Evolutionary conservation across 1,140 invertebrate species (phyloP), one percentile per base, ranked within the genome.

Genomic region (Ips nitidus): DNA sequence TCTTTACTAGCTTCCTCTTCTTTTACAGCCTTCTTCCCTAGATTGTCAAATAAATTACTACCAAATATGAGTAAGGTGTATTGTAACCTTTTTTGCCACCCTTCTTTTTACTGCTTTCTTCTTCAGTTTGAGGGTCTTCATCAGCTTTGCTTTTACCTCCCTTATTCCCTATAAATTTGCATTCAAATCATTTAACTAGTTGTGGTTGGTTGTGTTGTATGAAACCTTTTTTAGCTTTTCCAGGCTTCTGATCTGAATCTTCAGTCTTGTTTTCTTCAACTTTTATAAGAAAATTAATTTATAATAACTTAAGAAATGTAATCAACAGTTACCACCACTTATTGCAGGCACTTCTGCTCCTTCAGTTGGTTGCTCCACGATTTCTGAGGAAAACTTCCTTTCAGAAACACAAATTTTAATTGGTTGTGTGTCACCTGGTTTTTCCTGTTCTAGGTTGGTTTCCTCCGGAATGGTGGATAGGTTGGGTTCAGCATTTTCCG

Each of bases 371-470:
- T 41, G 52, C 52, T 66, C 53, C 43, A 57, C 69, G 37, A n/a
- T 37, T 70, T 67, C 70, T 22, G 22, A 22, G 22, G 22, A 22
- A 22, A 22, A 22, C 22, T 22, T 69, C 69, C 45, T 68, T 72
- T 57, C 45, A 47, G 45, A n/a, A 4, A 47, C 45, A 47, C n/a
- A 22, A 22, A 22, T 22, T 22, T 22, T 22, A 22, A 22, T 62
- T 39, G 38, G 45, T 69, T 72, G n/a, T 36, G 55, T 61, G 50
- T n/a, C 5, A 52, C 43, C 7, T 52, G 40, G 39, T 67, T 64
- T 36, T 58, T 58, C 40, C 41, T 52, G 7, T 47, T 22, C 22
- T 22, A 22, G 22, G 22, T 22, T 22, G 22, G 22, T 47, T 69
- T 69, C 64, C 53, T 59, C 53, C 3, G 47, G 38, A 6, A 43